phyloP scores from a whole-genome alignment of 2,797 vertebrate species.

The Phrynocephalus forsythii region DNA sequence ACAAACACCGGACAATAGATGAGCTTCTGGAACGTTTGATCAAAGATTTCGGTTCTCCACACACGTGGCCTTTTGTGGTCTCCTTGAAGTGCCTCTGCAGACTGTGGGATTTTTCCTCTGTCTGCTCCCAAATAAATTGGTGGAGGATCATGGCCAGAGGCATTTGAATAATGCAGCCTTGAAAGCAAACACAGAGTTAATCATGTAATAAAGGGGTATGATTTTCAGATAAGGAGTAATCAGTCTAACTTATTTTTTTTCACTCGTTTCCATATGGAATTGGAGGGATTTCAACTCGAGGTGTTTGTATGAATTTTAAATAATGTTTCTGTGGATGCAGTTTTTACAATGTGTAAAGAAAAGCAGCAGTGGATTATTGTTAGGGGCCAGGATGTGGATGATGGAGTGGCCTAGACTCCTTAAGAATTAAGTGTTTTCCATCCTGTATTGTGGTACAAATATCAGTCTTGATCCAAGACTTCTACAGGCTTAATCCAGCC shows the following conservation, averaged over 20 bases:
- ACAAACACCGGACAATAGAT: slow-evolving; percentile 34
- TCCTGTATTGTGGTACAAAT: slow-evolving; percentile 52
- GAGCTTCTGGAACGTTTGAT: slow-evolving; percentile 43
- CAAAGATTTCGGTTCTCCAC: slow-evolving; percentile 34
- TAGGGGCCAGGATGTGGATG: slow-evolving; percentile 18
- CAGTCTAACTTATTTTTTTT: slow-evolving; percentile 30
- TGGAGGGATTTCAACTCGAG: slow-evolving; percentile 8
- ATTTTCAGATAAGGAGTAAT: slow-evolving; percentile 17
- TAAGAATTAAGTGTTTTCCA: slow-evolving; percentile 59
- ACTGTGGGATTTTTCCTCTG: slow-evolving; percentile 27
- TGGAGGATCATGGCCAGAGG: slow-evolving; percentile 15
- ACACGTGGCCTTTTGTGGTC: slow-evolving; percentile 32
- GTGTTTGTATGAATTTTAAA: slow-evolving; percentile 15
- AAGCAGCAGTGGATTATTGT: slow-evolving; percentile 5
- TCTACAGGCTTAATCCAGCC: slow-evolving; percentile 61
- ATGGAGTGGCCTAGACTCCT: slow-evolving; percentile 40
- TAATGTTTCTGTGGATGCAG: neutral
- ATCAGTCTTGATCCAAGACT: slow-evolving; percentile 57
- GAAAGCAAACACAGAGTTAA: slow-evolving; percentile 40
- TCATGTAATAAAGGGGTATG: slow-evolving; percentile 17
- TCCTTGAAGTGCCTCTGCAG: slow-evolving; percentile 33
- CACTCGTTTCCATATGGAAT: slow-evolving; percentile 20
- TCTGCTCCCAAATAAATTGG: slow-evolving; percentile 40
- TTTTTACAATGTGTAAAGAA: slow-evolving; percentile 20
- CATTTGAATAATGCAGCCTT: slow-evolving; percentile 25